phyloP scores from a whole-genome alignment of 37 sponge, comb jelly and placozoan genomes.

The Dysidea cf. avara region DNA sequence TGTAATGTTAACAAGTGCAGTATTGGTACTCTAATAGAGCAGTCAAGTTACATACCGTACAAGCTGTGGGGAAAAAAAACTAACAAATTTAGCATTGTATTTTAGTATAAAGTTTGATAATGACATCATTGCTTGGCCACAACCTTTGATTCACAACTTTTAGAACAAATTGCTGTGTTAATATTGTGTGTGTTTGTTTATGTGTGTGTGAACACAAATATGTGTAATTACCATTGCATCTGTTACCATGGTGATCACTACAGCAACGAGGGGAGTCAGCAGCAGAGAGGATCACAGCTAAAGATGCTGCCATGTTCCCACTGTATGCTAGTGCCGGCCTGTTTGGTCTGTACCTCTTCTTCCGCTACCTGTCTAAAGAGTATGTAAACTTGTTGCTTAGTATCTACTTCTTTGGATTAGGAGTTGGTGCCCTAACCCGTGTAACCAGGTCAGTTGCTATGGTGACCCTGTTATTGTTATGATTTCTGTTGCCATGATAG shows the following conservation, averaged over 20 bases:
- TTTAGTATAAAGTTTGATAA: not conserved
- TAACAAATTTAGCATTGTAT: not conserved
- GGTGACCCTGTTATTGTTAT: too few species aligned
- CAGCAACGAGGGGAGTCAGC: slow-evolving; percentile 70
- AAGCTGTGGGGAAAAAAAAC: too few species aligned
- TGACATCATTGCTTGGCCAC: not conserved
- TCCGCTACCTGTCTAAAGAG: slow-evolving; percentile 79
- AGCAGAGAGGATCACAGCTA: slow-evolving; percentile 71
- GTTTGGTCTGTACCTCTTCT: slow-evolving; percentile 91
- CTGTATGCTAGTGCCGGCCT: slow-evolving; percentile 89
- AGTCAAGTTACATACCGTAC: too few species aligned
- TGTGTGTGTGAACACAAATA: too few species aligned
- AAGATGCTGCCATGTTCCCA: slow-evolving; percentile 94
- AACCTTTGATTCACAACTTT: not conserved
- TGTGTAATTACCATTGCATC: not conserved
- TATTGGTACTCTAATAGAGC: too few species aligned
- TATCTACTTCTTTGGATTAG: slow-evolving; percentile 62
- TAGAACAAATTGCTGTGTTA: too few species aligned
- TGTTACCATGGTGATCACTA: not conserved
- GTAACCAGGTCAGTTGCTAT: slow-evolving; percentile 36
- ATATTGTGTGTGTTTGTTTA: too few species aligned
- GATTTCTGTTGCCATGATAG: too few species aligned
- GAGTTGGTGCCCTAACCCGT: slow-evolving; percentile 63
- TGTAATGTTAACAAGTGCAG: too few species aligned
- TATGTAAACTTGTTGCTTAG: slow-evolving; percentile 74